Base-by-base conservation (phyloP, 2,113 vertebrate genomes). In the Pomatorhinus ruficollis region DNA sequence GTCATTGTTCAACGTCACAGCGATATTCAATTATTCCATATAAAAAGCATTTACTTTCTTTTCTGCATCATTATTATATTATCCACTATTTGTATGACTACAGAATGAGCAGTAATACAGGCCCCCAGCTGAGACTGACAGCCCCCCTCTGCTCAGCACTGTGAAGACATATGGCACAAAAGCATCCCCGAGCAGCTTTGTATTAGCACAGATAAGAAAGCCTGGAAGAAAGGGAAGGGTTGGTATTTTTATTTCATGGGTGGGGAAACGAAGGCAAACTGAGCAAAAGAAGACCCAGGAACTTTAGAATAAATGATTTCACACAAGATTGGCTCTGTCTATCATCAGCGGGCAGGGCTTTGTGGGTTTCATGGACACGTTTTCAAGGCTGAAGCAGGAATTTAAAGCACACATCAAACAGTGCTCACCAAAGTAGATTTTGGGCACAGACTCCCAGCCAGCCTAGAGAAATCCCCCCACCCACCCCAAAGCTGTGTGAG, bases 11-110 rank as follows among this genome's bases (percentile, higher is more conserved):
- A 94, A 94, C 95, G 92, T 95, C 96, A 92, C 86, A 92, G 95
- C 1, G 76, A 96, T 89, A 95, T 94, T 97, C 96, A 96, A 94
- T 97, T 96, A 97, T 92, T 90, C 93, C 96, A 97, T 83, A 96
- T 90, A 95, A 97, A 97, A 80, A 92, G 88, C 95, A 96, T 97
- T 95, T 97, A 93, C 92, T 97, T 95, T 95, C 92, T 92, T 96
- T 96, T 96, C 95, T 92, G 90, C 94, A 70, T 97, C 92, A 94
- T 96, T 96, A 96, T 96, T 96, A 83, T 94, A 95, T 96, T 96
- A 96, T 92, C 92, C 76, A 84, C 95, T 97, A 96, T 97, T 97
- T 96, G 92, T 97, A 84, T 90, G 92, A 92, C 93, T 92, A 75
- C 86, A 94, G 96, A 94, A 94, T 92, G 93, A 95, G 80, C 31